Percentiles rank a stretch among this genome's conserved stretches.
These are phyloP conservation scores for Sebastes hubbsi DNA, from an alignment of 2,797 vertebrate genomes.

Conservation along the genomic window DNA sequence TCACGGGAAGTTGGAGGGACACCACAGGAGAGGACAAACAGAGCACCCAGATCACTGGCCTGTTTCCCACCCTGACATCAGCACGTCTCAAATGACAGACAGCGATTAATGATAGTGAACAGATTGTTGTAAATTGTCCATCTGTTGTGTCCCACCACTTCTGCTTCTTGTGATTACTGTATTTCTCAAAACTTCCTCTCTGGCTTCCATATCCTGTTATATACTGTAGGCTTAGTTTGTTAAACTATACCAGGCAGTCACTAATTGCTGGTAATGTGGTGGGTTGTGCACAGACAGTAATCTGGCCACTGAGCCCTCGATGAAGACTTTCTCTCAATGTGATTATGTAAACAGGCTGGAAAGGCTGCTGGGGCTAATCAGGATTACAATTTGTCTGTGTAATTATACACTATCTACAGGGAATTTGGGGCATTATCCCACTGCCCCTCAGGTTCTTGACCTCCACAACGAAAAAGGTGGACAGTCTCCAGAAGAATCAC, in stretches of 20 bases:
- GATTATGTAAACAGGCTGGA: conserved; percentile 78
- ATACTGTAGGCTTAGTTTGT: not conserved
- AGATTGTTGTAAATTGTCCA: conserved; percentile 54
- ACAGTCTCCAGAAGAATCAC: conserved; percentile 7
- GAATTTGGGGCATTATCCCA: conserved; percentile 66
- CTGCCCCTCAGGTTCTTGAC: conserved; percentile 62
- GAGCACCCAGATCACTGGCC: not conserved
- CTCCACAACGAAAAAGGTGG: conserved; percentile 23
- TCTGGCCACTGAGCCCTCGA: conserved; percentile 73
- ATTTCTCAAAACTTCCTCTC: not conserved
- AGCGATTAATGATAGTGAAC: conserved; percentile 33
- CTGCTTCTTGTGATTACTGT: not conserved
- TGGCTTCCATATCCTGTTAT: not conserved
- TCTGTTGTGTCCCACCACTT: conserved; percentile 27
- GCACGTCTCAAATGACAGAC: conserved; percentile 9
- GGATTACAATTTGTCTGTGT: conserved; percentile 80
- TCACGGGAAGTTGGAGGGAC: conserved; percentile 9
- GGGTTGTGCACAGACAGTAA: conserved; percentile 62
- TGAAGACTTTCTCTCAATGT: conserved; percentile 75
- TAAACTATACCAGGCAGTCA: conserved; percentile 16
- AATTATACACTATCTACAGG: conserved; percentile 76
- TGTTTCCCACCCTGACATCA: conserved; percentile 17
- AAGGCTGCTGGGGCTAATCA: conserved; percentile 76
- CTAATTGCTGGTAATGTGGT: conserved; percentile 72
- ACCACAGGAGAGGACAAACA: conserved; percentile 18